Percentiles rank a stretch among this genome's conserved stretches.
These are phyloP conservation scores for Eupeodes corollae DNA, from an alignment of 1,140 invertebrate species.

Conservation along the genomic window DNA sequence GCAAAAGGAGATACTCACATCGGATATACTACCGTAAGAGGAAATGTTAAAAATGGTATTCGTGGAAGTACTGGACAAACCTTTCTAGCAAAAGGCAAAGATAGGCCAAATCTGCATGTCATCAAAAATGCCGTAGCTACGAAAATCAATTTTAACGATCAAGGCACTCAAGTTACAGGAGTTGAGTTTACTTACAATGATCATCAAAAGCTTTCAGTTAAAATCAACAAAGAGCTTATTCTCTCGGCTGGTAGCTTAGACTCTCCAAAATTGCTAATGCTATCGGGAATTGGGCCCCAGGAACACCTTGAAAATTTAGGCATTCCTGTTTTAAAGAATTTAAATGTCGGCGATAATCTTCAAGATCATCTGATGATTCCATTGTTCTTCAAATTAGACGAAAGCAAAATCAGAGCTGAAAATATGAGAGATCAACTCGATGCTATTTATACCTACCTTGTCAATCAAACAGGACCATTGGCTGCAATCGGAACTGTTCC, in stretches of 20 bases:
- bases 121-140: slow-evolving; percentile 48
- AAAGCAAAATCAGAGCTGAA: slow-evolving; percentile 9
- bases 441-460: slow-evolving; percentile 18
- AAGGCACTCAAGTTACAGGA: slow-evolving; percentile 5
- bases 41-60: slow-evolving; percentile 36
- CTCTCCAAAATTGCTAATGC: slow-evolving; percentile 42
- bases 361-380: slow-evolving; percentile 42
- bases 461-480: slow-evolving; percentile 39
- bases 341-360: slow-evolving; percentile 52
- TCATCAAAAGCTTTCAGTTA: slow-evolving; percentile 22
- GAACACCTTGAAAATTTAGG: slow-evolving; percentile 38
- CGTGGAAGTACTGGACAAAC: slow-evolving; percentile 44
- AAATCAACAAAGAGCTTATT: slow-evolving; percentile 42
- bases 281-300: slow-evolving; percentile 44
- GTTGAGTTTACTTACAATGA: slow-evolving; percentile 31
- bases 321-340: slow-evolving; percentile 36
- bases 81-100: slow-evolving; percentile 17
- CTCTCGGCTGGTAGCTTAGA: slow-evolving; percentile 44
- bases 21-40: slow-evolving; percentile 37
- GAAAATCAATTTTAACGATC: slow-evolving; percentile 45
- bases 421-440: slow-evolving; percentile 9
- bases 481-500: slow-evolving; percentile 38
- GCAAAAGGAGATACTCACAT: slow-evolving; percentile 34
- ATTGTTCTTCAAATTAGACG: slow-evolving; percentile 21
- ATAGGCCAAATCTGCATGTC: slow-evolving; percentile 51